Base-by-base conservation (phyloP, 2,888 invertebrate genomes). In the Lasioglossum villosulum region DNA sequence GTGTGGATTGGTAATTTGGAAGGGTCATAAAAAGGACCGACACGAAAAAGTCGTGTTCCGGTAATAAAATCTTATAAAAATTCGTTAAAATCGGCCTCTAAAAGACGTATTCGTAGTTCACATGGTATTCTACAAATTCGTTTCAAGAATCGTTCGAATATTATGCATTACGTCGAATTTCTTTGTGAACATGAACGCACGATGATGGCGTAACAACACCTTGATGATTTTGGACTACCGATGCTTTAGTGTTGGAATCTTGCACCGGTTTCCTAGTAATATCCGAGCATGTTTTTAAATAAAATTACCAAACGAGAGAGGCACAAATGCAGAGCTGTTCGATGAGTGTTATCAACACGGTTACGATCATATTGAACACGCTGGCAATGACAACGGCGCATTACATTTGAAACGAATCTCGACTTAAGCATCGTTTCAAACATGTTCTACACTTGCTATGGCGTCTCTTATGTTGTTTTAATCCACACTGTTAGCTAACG, bases 31-130 rank as follows among this genome's bases (percentile, higher is more conserved):
- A 89, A 89, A 83, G 78, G 72, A 78, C 75, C 78, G 27, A 72
- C 72, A 74, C 78, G 83, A 87, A 88, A 86, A 90, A 88, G 79
- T 88, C 90, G 90, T 75, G 63, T 56, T 66, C 34, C 27, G 83
- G 75, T 71, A 74, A 76, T 90, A 90, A 90, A 90, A 86, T 76
- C 68, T 81, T 85, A 89, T 86, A 88, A 90, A 77, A 90, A 90
- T 83, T 76, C 59, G n/a, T 80, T 73, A 86, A 90, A 88, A 78
- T 82, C 77, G 52, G 73, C 59, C 66, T 86, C 80, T 73, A 83
- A 86, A 77, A 48, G 82, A 27, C 74, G 45, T 48, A 66, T 72
- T 34, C 14, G 10, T 23, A 27, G 34, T 56, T 37, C 45, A 56
- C 45, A 30, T 14, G n/a, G 39, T 70, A 39, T n/a, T 37, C 39